Base-by-base conservation (phyloP, 1,140 invertebrate genomes). In the Meloidogyne chitwoodi region DNA sequence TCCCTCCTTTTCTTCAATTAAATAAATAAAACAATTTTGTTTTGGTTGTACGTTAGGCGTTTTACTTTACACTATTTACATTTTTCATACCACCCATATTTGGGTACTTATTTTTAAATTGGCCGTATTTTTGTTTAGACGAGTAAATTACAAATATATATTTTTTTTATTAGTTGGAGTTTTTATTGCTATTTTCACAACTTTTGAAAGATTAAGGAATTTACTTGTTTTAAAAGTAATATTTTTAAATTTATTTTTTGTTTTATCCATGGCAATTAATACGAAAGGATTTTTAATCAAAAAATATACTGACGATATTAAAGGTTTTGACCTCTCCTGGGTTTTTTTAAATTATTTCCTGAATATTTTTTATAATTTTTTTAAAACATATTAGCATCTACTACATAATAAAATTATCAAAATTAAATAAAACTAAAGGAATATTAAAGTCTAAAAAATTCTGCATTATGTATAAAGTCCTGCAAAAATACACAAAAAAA, bases 381-480 rank as follows among this genome's bases (percentile, higher is more conserved):
- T n/a, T n/a, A n/a, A 19, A 48, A 19, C 4, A 2, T 48, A 48
- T 48, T 48, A 48, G 44, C 44, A 48, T 19, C 4, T 5, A 19
- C 8, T 48, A 19, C 41, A 44, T 16, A 44, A 14, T 16, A 2
- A 48, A 48, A 16, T 19, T 19, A 19, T 56, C 5, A 2, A 56
- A 56, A 56, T 16, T 56, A 3, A 56, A n/a, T 56, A 6, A n/a
- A 56, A 48, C 16, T 48, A 19, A n/a, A 22, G 6, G 6, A 22
- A n/a, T n/a, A 56, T 56, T 38, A 8, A 38, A 2, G 2, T 31
- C 29, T 3, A 31, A 48, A 48, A 48, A 56, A 56, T 56, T 22
- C 48, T 56, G 48, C 48, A 56, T 19, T 34, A 85, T 87, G 85
- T 84, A 82, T 66, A 85, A 85, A 73, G 85, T 85, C 31, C 68